A percentile compares a stretch with the other conserved stretches of the same genome.
These are phyloP conservation scores for Nixonia krombeini DNA, from an alignment of 1,140 invertebrate genomes.

Conservation along the genomic window DNA sequence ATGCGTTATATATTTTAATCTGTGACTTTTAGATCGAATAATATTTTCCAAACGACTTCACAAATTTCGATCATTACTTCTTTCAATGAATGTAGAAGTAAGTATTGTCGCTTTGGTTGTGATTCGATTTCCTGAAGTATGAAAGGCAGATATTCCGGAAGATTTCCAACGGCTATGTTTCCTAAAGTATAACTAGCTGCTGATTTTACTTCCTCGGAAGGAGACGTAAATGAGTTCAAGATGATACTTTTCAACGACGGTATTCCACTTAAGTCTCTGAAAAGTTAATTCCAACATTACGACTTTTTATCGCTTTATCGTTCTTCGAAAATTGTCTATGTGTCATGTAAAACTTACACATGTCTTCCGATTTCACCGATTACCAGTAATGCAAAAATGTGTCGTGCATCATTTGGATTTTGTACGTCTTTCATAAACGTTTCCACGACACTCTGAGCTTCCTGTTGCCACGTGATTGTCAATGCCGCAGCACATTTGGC, in stretches of 20 bases:
- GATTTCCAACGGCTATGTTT: slow-evolving; percentile 94
- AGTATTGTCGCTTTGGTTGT: slow-evolving; percentile 95
- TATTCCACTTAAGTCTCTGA: slow-evolving; percentile 89
- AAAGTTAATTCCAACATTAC: no score
- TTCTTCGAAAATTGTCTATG: slow-evolving; percentile 3
- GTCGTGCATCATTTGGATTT: slow-evolving; percentile 83
- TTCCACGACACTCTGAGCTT: slow-evolving; percentile 85
- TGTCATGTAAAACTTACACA: slow-evolving; percentile 81
- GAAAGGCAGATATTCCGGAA: slow-evolving; percentile 94
- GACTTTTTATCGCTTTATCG: no score
- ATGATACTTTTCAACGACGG: slow-evolving; percentile 81
- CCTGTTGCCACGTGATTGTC: slow-evolving; percentile 82
- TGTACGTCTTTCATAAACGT: slow-evolving; percentile 90
- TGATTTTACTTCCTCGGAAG: slow-evolving; percentile 92
- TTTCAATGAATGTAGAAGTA: slow-evolving; percentile 96
- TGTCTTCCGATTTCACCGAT: slow-evolving; percentile 97
- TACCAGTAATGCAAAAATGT: slow-evolving; percentile 92
- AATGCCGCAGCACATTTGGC: slow-evolving; percentile 96
- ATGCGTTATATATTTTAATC: no score
- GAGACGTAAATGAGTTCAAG: slow-evolving; percentile 81
- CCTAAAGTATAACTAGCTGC: slow-evolving; percentile 97
- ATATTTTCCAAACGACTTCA: no score
- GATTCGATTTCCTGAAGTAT: slow-evolving; percentile 94
- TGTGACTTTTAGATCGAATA: no score
- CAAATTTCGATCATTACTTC: no score